Base-by-base conservation (phyloP, 1,140 invertebrate species). In the Heliconius melpomene region DNA sequence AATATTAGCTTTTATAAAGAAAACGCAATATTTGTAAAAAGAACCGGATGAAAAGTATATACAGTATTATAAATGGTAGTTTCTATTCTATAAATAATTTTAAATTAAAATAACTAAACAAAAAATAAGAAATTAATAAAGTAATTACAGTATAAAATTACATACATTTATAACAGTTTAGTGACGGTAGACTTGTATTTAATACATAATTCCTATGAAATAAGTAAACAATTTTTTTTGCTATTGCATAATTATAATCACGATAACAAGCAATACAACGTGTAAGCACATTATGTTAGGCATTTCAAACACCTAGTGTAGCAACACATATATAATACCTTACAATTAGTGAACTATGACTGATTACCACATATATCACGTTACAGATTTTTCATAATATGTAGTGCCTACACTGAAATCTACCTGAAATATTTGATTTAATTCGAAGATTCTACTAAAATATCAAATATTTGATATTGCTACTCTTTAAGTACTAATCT, bases 361-460 rank as follows among this genome's bases (percentile, higher is more conserved):
- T 66, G 60, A 66, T 66, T 66, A 29, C 23, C 23, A 66, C 60
- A 52, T 16, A 66, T 66, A 66, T 66, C 57, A 66, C 11, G 26
- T 66, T 66, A 29, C 60, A 66, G 60, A n/a, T 29, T 29, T 57
- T 66, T 66, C 60, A 66, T 29, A 66, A 66, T 46, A 46, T 46
- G 0, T 16, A 46, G 5, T 46, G 13, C 40, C 13, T 16, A 46
- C 40, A n/a, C 52, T 54, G 16, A 5, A 2, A 54, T 20, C 18
- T 54, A 54, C 7, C 52, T 20, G 40, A 13, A 46, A 46, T 46
- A 13, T 16, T 16, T 16, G 40, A 16, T 16, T 16, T 16, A 16
- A 46, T 46, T 46, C 40, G 16, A 46, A 5, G 40, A 46, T 46
- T 46, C 40, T 46, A 16, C 3, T 16, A 46, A 5, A 16, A 46